Base-by-base conservation (phyloP, 1,140 invertebrate genomes). In the Portunus trituberculatus region DNA sequence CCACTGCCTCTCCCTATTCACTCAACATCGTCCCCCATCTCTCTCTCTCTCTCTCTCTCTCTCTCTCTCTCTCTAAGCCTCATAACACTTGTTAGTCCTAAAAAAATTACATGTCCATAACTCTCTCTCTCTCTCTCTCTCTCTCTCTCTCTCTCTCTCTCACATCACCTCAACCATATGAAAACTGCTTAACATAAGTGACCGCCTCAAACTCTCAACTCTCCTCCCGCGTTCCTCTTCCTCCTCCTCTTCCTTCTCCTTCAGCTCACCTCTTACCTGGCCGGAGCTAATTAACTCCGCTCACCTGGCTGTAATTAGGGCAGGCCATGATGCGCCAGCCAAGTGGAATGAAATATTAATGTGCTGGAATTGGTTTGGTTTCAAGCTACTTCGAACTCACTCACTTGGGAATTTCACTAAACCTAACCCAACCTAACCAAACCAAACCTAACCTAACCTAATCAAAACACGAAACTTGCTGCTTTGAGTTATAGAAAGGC, bases 301-400 rank as follows among this genome's bases (percentile, higher is more conserved):
- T 76, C 67, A 76, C 67, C 67, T 76, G 67, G 67, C 67, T 76
- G 67, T 76, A 76, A 76, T 76, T n/a, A 76, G 67, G 67, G 67
- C 67, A 76, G 20, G 67, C 20, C 67, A n/a, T 76, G 67, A 25
- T 76, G 67, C 25, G 20, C 25, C 67, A 20, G 67, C n/a, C 67
- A 76, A 25, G 67, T 76, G 67, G 67, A 76, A 76, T 76, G 67
- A 76, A 76, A 76, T 76, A 76, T 76, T 76, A 76, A 76, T 76
- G 67, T 1, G 20, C 67, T 76, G 67, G 25, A 76, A 76, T 76
- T 76, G 67, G 67, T 76, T 76, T 76, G 25, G 67, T 14, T 20
- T 59, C 12, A 59, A n/a, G 67, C 52, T 10, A 59, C 10, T 59
- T 10, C 0, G 16, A 14, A 14, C 16, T 59, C 16, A 7, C 48